These are phyloP conservation scores for Pangasianodon hypophthalmus DNA, from an alignment of 2,113 vertebrate species.

Conservation along the genomic window DNA sequence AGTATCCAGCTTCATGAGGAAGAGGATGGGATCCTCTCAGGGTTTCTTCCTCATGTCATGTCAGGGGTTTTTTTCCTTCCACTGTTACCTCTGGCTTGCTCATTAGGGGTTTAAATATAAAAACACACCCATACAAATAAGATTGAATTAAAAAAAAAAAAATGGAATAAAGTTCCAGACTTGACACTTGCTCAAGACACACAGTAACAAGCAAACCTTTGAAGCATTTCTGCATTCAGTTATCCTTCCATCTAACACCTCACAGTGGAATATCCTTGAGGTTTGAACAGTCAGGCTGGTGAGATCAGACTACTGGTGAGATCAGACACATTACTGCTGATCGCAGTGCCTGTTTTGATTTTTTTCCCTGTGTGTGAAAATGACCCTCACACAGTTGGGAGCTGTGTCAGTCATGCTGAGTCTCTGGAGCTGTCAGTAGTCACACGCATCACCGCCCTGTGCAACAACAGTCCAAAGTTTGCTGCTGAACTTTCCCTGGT, in stretches of 20 bases:
- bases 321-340: neutral
- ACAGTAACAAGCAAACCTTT: neutral
- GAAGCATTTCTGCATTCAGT: neutral
- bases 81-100: neutral
- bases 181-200: neutral
- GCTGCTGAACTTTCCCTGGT: neutral
- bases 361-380: neutral
- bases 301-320: neutral
- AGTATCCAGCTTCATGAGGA: neutral
- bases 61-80: neutral
- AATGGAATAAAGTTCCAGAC: neutral
- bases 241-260: neutral
- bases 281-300: neutral
- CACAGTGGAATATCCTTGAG: neutral
- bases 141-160: neutral
- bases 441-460: neutral
- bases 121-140: neutral
- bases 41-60: neutral
- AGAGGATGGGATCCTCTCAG: neutral
- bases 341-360: neutral
- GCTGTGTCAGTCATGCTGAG: neutral
- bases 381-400: neutral
- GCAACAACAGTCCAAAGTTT: slow-evolving; percentile 18
- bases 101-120: neutral
- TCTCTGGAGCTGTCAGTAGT: neutral